Conservation (phyloP, 2,888 invertebrate species). For the Thereva nobilitata region DNA sequence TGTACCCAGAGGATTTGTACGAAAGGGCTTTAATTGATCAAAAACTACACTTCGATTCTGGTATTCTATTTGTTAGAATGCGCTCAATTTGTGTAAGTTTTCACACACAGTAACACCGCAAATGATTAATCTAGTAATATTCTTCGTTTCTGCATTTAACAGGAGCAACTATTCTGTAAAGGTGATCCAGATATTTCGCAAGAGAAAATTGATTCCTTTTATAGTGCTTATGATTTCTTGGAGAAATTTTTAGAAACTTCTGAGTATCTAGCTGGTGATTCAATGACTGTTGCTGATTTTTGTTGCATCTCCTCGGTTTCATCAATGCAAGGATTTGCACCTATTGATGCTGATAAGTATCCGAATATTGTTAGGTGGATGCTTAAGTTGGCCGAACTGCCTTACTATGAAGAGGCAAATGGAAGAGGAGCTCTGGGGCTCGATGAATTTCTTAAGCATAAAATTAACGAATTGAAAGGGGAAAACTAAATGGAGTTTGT, state of each 20-base stretch:
- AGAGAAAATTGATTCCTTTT: slow-evolving; percentile 42
- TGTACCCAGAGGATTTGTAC: slow-evolving; percentile 60
- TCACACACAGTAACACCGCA: not conserved
- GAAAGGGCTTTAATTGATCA: slow-evolving; percentile 50
- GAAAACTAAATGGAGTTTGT: too few species aligned
- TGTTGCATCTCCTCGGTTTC: slow-evolving; percentile 36
- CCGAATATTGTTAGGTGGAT: slow-evolving; percentile 39
- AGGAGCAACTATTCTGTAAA: slow-evolving; percentile 30
- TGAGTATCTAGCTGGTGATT: slow-evolving; percentile 32
- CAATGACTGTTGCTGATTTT: slow-evolving; percentile 42
- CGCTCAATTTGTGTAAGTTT: slow-evolving; percentile 45
- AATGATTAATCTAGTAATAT: too few species aligned
- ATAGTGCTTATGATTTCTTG: slow-evolving; percentile 44
- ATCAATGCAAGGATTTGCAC: slow-evolving; percentile 35
- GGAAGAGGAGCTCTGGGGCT: slow-evolving; percentile 22
- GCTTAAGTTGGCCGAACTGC: slow-evolving; percentile 42
- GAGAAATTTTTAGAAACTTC: slow-evolving; percentile 46
- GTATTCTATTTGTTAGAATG: slow-evolving; percentile 51
- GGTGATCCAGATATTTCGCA: slow-evolving; percentile 11
- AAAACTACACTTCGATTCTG: slow-evolving; percentile 54
- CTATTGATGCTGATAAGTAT: slow-evolving; percentile 36
- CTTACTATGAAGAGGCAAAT: slow-evolving; percentile 38
- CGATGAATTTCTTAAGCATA: slow-evolving; percentile 23
- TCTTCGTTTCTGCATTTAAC: not conserved
- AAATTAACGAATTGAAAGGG: too few species aligned